Conservation (phyloP, 2,888 invertebrate species). For the Pristionchus japonicus region DNA sequence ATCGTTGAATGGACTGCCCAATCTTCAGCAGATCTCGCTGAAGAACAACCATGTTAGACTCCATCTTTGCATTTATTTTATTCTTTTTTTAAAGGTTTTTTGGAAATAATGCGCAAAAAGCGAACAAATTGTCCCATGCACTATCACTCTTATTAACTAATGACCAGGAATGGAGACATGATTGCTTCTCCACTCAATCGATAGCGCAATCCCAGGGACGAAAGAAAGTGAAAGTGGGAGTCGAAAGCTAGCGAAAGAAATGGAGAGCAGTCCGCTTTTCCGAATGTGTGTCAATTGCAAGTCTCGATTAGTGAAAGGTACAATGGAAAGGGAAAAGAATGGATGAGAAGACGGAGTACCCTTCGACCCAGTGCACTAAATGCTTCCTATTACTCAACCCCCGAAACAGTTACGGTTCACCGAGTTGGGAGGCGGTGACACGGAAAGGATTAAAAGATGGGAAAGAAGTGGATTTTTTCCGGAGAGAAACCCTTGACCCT, state of each 20-base stretch:
- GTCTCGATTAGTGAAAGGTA: conserved; percentile 41
- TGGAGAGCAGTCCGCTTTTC: not conserved
- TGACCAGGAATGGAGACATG: too few species aligned
- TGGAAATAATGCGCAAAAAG: too few species aligned
- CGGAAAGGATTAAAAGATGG: conserved; percentile 6
- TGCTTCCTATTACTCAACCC: conserved; percentile 40
- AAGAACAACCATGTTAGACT: conserved; percentile 71
- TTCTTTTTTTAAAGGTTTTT: too few species aligned
- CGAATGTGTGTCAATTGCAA: conserved; percentile 38
- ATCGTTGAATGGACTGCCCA: conserved; percentile 63
- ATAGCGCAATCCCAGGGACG: conserved; percentile 9
- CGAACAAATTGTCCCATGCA: too few species aligned
- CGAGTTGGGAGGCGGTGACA: not conserved
- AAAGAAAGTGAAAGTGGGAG: not conserved
- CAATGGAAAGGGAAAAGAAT: conserved; percentile 37
- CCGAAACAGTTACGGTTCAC: conserved; percentile 31
- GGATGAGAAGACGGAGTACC: not conserved
- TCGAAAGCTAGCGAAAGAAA: not conserved
- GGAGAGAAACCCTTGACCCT: not conserved
- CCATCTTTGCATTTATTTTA: too few species aligned
- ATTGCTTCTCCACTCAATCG: not conserved
- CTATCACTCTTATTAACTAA: too few species aligned
- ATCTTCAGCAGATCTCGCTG: conserved; percentile 73
- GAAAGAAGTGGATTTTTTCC: conserved; percentile 9
- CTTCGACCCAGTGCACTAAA: conserved; percentile 47